phyloP scores from a whole-genome alignment of 1,140 invertebrate genomes.

The Platyura marginata region DNA sequence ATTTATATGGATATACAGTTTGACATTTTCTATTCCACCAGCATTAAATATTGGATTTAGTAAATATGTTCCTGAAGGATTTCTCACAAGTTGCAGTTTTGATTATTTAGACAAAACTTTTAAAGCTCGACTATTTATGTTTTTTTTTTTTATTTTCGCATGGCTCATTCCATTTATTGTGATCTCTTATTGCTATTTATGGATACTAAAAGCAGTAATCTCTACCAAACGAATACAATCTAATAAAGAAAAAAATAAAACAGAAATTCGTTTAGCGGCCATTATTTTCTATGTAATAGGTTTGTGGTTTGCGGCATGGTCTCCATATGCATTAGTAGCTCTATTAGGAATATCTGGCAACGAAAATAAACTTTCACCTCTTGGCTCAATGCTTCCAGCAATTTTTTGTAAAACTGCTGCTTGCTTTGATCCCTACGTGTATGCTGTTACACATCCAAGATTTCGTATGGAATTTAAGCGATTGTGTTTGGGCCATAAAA shows the following conservation, averaged over 20 bases:
- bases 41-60: slow-evolving; percentile 45
- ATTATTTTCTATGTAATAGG: slow-evolving; percentile 44
- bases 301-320: slow-evolving; percentile 58
- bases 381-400: slow-evolving; percentile 52
- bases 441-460: slow-evolving; percentile 49
- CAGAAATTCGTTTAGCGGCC: slow-evolving; percentile 42
- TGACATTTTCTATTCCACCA: slow-evolving; percentile 43
- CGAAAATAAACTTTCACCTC: slow-evolving; percentile 38
- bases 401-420: slow-evolving; percentile 55
- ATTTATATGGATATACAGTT: slow-evolving; percentile 52
- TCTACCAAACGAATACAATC: slow-evolving; percentile 26
- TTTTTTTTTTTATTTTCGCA: slow-evolving; percentile 44
- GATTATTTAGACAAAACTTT: slow-evolving; percentile 47
- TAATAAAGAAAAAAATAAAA: slow-evolving; percentile 40
- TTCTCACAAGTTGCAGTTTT: slow-evolving; percentile 61
- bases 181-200: slow-evolving; percentile 49
- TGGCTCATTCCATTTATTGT: slow-evolving; percentile 46
- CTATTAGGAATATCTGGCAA: slow-evolving; percentile 47
- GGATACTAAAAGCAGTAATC: slow-evolving; percentile 43
- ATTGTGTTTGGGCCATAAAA: slow-evolving; percentile 23
- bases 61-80: slow-evolving; percentile 58
- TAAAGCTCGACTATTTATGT: slow-evolving; percentile 37
- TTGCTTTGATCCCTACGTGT: slow-evolving; percentile 56
- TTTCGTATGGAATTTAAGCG: slow-evolving; percentile 37
- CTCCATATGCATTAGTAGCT: slow-evolving; percentile 52